These are phyloP conservation scores for Mimas tiliae DNA, from an alignment of 2,888 invertebrate genomes.

Conservation along the genomic window DNA sequence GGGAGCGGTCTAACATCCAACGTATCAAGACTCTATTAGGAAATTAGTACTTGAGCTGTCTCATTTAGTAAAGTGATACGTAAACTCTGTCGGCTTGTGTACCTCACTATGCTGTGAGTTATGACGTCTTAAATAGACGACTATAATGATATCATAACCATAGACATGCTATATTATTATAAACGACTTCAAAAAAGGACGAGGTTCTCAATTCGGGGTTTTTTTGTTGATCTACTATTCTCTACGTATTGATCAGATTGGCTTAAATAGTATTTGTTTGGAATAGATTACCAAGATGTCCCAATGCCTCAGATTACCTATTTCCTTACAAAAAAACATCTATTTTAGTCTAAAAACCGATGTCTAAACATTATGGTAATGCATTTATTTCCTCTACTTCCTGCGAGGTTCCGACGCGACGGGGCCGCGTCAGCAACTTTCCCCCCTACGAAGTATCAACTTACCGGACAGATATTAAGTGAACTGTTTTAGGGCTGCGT, in stretches of 20 bases:
- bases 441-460: slow-evolving; percentile 29
- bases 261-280: no score
- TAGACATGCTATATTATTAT: no score
- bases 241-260: no score
- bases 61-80: slow-evolving; percentile 27
- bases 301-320: no score
- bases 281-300: no score
- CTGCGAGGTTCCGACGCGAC: slow-evolving; percentile 35
- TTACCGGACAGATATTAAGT: slow-evolving; percentile 4
- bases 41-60: slow-evolving; percentile 30
- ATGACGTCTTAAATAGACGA: neutral
- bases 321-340: neutral
- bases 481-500: slow-evolving; percentile 15
- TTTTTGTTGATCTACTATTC: no score
- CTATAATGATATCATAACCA: no score
- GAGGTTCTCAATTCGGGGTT: no score
- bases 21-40: slow-evolving; percentile 34
- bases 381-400: slow-evolving; percentile 40
- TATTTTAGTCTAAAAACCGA: slow-evolving; percentile 25
- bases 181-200: no score
- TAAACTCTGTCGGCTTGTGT: slow-evolving; percentile 9
- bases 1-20: slow-evolving; percentile 31
- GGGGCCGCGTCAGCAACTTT: slow-evolving; percentile 38
- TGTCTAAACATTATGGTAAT: slow-evolving; percentile 44
- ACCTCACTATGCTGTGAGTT: neutral